Evolutionary conservation across 2,113 vertebrate species (phyloP).

Genomic region (Catagonus wagneri): DNA sequence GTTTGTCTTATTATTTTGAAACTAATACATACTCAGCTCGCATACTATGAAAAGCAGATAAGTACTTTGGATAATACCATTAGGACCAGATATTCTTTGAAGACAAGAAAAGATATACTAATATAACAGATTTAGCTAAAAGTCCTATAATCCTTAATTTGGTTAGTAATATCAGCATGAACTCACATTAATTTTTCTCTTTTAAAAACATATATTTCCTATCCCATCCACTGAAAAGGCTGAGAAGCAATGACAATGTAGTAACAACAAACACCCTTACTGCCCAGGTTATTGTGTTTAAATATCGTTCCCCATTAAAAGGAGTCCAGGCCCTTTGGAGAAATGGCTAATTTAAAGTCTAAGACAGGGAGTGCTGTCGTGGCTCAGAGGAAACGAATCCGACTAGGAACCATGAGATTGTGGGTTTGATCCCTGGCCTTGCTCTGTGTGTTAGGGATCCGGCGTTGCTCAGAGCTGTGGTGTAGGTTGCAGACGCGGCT

Average conservation of each 20-base stretch:
- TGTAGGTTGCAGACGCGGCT: too few species aligned
- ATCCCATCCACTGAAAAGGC: neutral
- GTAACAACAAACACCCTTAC: neutral
- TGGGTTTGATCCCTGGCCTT: too few species aligned
- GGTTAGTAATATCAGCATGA: neutral
- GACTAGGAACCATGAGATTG: too few species aligned
- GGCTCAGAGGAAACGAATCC: too few species aligned
- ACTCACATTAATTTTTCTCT: neutral
- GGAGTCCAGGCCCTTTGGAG: neutral
- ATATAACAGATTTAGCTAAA: neutral
- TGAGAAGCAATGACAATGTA: neutral
- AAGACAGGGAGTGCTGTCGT: too few species aligned
- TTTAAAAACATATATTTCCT: neutral
- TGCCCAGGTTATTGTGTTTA: neutral
- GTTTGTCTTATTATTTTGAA: constrained; percentile 44
- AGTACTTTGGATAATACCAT: constrained; percentile 16
- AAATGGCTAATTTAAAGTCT: neutral
- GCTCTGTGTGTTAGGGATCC: too few species aligned
- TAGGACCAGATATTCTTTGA: neutral
- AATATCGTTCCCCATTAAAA: neutral
- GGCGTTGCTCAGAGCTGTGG: too few species aligned
- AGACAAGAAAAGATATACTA: neutral
- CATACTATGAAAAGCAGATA: constrained; percentile 19
- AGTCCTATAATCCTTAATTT: neutral
- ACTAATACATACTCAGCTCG: neutral